phyloP scores from a whole-genome alignment of 2,797 vertebrate genomes.

The Oreochromis mossambicus region DNA sequence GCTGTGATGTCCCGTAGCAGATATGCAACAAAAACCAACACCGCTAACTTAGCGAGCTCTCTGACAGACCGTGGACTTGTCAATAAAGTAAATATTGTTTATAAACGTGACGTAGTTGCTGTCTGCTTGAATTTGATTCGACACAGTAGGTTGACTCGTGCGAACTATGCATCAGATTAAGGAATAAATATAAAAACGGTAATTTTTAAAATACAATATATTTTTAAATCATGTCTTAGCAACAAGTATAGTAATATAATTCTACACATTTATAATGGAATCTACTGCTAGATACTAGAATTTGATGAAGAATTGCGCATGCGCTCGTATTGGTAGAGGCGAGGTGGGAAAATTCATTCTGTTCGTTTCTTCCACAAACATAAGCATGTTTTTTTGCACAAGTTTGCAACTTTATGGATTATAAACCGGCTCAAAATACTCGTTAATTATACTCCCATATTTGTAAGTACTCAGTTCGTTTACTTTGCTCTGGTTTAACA shows the following conservation, averaged over 20 bases:
- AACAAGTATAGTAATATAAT: background rate
- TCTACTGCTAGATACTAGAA: background rate
- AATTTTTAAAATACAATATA: background rate
- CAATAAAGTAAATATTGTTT: constrained; percentile 61
- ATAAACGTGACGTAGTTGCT: constrained; percentile 47
- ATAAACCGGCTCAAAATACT: background rate
- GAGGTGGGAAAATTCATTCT: constrained; percentile 60
- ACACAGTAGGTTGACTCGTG: background rate
- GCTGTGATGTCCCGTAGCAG: background rate
- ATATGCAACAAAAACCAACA: background rate
- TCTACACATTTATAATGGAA: constrained; percentile 28
- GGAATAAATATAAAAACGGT: background rate
- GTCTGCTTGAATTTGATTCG: constrained; percentile 41
- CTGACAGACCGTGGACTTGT: constrained; percentile 50
- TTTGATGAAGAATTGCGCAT: constrained; percentile 32
- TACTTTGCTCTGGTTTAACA: background rate
- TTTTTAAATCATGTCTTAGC: background rate
- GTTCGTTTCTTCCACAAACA: background rate
- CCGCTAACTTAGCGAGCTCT: constrained; percentile 32
- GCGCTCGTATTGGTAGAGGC: background rate
- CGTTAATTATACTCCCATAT: background rate
- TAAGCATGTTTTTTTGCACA: constrained; percentile 22
- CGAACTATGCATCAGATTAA: background rate
- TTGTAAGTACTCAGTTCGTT: constrained; percentile 18
- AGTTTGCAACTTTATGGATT: background rate